Percentiles rank a stretch among this genome's conserved stretches.
Conservation (phyloP, 2,888 invertebrate genomes). For the Agapostemon virescens region DNA sequence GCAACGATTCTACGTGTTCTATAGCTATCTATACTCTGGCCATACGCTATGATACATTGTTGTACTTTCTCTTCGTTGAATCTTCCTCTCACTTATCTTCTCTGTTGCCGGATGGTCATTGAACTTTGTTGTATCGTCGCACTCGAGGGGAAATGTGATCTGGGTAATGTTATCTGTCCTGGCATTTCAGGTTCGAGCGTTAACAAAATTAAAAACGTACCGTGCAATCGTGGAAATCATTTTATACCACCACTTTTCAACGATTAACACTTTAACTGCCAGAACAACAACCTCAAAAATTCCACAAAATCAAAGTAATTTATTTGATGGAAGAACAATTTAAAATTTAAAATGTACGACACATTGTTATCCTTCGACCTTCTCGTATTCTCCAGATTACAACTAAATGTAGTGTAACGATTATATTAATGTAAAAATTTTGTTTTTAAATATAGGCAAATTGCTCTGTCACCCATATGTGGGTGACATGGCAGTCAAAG, state of each 20-base stretch:
- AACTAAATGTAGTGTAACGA: too few species aligned
- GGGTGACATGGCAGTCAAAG: too few species aligned
- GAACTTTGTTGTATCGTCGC: background rate
- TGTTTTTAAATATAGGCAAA: too few species aligned
- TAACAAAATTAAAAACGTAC: background rate
- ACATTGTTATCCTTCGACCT: too few species aligned
- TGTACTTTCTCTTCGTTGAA: conserved; percentile 40
- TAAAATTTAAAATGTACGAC: too few species aligned
- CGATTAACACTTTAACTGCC: too few species aligned
- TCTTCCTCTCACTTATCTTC: conserved; percentile 31
- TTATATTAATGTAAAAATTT: too few species aligned
- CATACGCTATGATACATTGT: conserved; percentile 34
- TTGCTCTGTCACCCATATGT: too few species aligned
- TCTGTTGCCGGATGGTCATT: conserved; percentile 14
- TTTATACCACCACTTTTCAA: background rate
- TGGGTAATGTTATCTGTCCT: background rate
- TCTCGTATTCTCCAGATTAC: too few species aligned
- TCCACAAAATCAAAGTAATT: too few species aligned
- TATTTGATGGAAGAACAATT: too few species aligned
- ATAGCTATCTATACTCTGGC: conserved; percentile 37
- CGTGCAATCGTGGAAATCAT: background rate
- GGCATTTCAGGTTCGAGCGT: background rate
- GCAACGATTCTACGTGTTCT: conserved; percentile 49
- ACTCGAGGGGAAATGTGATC: conserved; percentile 1
- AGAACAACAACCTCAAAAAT: too few species aligned